Conservation (phyloP, 2,888 invertebrate species). For the Blomia tropicalis region DNA sequence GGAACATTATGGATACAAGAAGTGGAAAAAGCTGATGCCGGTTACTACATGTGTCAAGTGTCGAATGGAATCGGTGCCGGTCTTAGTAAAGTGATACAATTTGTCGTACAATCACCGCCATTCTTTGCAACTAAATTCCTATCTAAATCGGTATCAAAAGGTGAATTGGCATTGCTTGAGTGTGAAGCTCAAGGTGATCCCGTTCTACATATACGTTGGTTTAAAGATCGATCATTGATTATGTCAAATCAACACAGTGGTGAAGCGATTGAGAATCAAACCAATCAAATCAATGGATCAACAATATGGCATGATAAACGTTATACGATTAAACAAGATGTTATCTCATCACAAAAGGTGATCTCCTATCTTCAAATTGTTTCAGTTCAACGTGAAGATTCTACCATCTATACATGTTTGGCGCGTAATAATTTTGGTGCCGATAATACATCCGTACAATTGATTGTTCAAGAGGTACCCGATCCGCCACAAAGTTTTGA, state of each 20-base stretch:
- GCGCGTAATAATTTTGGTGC: constrained; percentile 72
- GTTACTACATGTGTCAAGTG: constrained; percentile 32
- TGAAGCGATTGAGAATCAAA: not conserved
- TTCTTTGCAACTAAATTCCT: constrained; percentile 26
- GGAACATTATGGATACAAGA: constrained; percentile 30
- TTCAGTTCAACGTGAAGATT: constrained; percentile 34
- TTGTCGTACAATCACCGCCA: constrained; percentile 23
- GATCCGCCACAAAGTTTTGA: constrained; percentile 35
- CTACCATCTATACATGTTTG: constrained; percentile 43
- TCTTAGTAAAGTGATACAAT: constrained; percentile 27
- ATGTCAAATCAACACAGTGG: not conserved
- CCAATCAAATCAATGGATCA: not conserved
- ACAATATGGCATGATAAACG: constrained; percentile 11
- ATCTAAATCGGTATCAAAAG: constrained; percentile 27
- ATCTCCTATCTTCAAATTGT: constrained; percentile 22
- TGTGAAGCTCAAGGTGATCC: constrained; percentile 26
- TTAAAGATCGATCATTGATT: constrained; percentile 24
- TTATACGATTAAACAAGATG: constrained; percentile 23
- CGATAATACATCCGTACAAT: constrained; percentile 73
- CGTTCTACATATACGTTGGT: constrained; percentile 22
- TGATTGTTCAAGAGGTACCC: constrained; percentile 54
- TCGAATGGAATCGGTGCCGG: constrained; percentile 29
- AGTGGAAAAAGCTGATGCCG: constrained; percentile 30
- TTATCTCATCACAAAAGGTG: constrained; percentile 18
- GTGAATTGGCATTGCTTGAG: constrained; percentile 14